Conservation (phyloP, 2,797 vertebrate genomes). For the Onychomys torridus region DNA sequence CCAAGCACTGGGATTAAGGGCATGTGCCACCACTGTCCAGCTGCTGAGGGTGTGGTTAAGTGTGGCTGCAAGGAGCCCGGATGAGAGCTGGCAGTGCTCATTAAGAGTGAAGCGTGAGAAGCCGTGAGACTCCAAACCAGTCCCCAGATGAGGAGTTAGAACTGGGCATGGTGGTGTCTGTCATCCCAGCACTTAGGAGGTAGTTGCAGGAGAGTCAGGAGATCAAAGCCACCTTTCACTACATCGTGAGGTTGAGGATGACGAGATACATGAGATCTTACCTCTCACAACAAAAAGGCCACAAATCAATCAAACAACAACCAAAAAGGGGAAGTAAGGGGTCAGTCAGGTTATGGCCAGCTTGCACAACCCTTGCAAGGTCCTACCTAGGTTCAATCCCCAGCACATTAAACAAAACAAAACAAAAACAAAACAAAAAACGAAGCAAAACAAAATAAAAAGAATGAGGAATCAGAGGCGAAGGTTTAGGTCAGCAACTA, state of each 20-base stretch:
- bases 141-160: neutral
- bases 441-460: neutral
- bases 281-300: neutral
- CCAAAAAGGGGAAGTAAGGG: neutral
- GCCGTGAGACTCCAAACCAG: neutral
- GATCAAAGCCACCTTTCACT: neutral
- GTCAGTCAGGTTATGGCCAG: neutral
- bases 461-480: neutral
- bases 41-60: neutral
- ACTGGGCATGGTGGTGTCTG: neutral
- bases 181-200: neutral
- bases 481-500: neutral
- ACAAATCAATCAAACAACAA: neutral
- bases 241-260: neutral
- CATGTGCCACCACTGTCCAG: neutral
- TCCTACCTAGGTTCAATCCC: neutral
- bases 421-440: neutral
- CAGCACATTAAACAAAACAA: neutral
- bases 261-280: neutral
- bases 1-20: neutral
- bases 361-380: neutral
- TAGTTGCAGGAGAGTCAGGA: neutral
- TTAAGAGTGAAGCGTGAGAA: neutral
- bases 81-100: fast-evolving
- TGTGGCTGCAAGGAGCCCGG: neutral